Evolutionary conservation across 2,113 vertebrate genomes (phyloP).

Genomic region (Melanerpes formicivorus): DNA sequence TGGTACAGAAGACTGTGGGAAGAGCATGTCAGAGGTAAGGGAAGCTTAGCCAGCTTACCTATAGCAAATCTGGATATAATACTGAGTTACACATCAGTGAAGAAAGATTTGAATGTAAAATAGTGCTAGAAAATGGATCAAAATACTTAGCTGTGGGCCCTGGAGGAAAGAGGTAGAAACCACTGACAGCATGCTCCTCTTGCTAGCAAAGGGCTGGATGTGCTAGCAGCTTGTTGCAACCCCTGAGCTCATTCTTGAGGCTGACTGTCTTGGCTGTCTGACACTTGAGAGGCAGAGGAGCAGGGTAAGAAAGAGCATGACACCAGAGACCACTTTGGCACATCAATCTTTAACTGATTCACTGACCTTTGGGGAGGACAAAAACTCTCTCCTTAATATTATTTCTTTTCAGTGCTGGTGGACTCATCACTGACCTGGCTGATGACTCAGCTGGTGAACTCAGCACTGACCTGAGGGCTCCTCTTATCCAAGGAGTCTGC

Average conservation of each 20-base stretch:
- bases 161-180: background rate
- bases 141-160: background rate
- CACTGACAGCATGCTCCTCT: background rate
- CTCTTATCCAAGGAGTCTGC: background rate
- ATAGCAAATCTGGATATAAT: background rate
- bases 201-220: background rate
- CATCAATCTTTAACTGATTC: background rate
- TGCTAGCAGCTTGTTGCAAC: background rate
- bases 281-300: background rate
- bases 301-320: background rate
- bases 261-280: background rate
- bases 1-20: background rate
- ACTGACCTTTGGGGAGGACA: background rate
- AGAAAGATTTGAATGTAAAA: background rate
- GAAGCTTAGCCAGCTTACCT: background rate
- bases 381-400: background rate
- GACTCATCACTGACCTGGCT: background rate
- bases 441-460: too few species aligned
- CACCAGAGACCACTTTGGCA: background rate
- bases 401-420: background rate
- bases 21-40: background rate
- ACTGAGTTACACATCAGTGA: background rate
- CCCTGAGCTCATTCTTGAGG: background rate
- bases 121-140: background rate
- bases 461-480: background rate